phyloP scores from a whole-genome alignment of 2,888 invertebrate genomes.

The Eucriotettix oculatus region DNA sequence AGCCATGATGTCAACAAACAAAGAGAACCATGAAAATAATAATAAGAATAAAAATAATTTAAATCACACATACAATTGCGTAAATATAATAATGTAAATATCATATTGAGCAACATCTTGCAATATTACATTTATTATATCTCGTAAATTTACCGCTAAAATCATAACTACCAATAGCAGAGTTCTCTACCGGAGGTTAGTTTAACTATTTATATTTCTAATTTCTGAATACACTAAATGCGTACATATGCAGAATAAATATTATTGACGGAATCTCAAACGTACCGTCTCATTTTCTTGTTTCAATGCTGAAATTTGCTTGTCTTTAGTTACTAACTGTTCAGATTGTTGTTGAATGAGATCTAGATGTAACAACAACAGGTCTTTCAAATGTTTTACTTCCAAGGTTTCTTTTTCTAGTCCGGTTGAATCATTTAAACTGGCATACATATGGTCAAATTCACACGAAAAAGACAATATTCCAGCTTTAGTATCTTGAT shows the following conservation, averaged over 20 bases:
- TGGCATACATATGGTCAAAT: slow-evolving; percentile 59
- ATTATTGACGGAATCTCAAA: slow-evolving; percentile 3
- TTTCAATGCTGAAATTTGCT: slow-evolving; percentile 48
- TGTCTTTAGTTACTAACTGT: slow-evolving; percentile 62
- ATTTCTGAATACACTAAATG: too few species aligned
- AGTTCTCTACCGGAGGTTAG: too few species aligned
- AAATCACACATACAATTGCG: too few species aligned
- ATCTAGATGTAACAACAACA: slow-evolving; percentile 68
- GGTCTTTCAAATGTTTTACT: slow-evolving; percentile 56
- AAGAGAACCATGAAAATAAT: neutral
- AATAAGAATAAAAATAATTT: neutral
- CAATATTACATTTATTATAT: neutral
- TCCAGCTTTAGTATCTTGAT: slow-evolving; percentile 33
- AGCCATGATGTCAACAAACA: slow-evolving; percentile 10
- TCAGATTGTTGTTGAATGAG: slow-evolving; percentile 83
- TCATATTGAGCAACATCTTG: too few species aligned
- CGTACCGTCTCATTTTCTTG: slow-evolving; percentile 67
- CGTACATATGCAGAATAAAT: neutral
- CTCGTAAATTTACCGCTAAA: neutral
- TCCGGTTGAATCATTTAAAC: slow-evolving; percentile 19
- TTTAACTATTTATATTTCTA: too few species aligned
- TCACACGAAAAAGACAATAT: slow-evolving; percentile 40
- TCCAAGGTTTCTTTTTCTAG: slow-evolving; percentile 23
- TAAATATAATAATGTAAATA: too few species aligned
- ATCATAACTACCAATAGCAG: too few species aligned